phyloP scores from a whole-genome alignment of 1,140 invertebrate genomes.

The Episyrphus balteatus region DNA sequence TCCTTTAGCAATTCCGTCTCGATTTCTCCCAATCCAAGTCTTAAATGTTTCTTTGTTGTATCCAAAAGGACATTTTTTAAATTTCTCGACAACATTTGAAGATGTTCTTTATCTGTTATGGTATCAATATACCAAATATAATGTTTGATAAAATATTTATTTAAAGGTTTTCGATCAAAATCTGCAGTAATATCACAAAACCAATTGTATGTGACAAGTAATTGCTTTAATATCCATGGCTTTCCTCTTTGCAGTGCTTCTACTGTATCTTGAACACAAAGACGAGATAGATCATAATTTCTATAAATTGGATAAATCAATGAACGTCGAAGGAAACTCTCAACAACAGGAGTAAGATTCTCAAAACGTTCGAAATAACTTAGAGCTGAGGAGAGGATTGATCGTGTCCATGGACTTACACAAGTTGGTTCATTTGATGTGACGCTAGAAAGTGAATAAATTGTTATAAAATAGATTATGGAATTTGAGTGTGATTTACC shows the following conservation, averaged over 20 bases:
- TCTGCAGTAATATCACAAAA: slow-evolving; percentile 16
- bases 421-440: slow-evolving; percentile 30
- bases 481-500: no score
- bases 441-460: slow-evolving; percentile 4
- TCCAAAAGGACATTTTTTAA: slow-evolving; percentile 29
- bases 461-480: no score
- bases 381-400: slow-evolving; percentile 23
- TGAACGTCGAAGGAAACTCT: slow-evolving; percentile 24
- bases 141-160: slow-evolving; percentile 24
- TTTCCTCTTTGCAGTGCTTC: slow-evolving; percentile 23
- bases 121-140: slow-evolving; percentile 26
- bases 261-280: slow-evolving; percentile 26
- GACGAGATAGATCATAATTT: slow-evolving; percentile 24
- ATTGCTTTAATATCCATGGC: slow-evolving; percentile 27
- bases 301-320: slow-evolving; percentile 31
- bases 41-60: slow-evolving; percentile 22
- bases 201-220: slow-evolving; percentile 22
- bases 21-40: slow-evolving; percentile 21
- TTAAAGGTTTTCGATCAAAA: slow-evolving; percentile 18
- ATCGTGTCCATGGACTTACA: slow-evolving; percentile 30
- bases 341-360: slow-evolving; percentile 23
- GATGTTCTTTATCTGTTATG: slow-evolving; percentile 14
- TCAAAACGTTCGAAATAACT: slow-evolving; percentile 29
- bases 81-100: slow-evolving; percentile 25
- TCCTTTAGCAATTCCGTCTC: slow-evolving; percentile 29